Conservation (phyloP, 2,113 vertebrate species). For the Pelmatolapia mariae region DNA sequence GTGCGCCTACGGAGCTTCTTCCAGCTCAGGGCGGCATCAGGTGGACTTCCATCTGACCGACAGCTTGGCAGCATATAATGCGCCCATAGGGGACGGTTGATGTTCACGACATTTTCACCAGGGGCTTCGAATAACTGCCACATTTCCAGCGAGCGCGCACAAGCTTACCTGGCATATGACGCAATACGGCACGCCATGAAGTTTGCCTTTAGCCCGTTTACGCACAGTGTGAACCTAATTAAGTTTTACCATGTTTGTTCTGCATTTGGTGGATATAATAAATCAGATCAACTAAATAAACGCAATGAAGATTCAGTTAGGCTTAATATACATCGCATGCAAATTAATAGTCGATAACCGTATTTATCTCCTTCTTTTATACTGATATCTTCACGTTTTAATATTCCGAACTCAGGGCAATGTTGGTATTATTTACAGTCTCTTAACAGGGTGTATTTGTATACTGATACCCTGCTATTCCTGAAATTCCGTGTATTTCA, state of each 20-base stretch:
- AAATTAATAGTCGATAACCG: background rate
- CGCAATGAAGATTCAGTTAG: background rate
- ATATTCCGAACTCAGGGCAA: background rate
- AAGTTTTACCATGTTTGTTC: background rate
- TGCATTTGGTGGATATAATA: background rate
- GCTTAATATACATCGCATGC: background rate
- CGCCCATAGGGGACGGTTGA: background rate
- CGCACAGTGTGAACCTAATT: background rate
- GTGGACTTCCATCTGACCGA: background rate
- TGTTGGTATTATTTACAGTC: background rate
- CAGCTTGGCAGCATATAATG: background rate
- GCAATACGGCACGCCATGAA: background rate
- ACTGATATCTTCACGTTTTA: background rate
- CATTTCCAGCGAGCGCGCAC: background rate
- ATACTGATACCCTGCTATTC: background rate
- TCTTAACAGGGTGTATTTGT: background rate
- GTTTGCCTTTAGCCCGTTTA: conserved; percentile 12
- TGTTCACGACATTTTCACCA: background rate
- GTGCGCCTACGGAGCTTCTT: background rate
- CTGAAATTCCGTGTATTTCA: background rate
- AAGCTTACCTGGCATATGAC: conserved; percentile 22
- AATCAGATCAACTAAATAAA: background rate
- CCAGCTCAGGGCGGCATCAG: background rate
- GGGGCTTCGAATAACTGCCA: background rate
- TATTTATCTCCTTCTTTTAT: background rate